Evolutionary conservation across 2,888 invertebrate species (phyloP), one percentile per base, ranked within the genome.

Genomic region (Protodeltote pygarga): DNA sequence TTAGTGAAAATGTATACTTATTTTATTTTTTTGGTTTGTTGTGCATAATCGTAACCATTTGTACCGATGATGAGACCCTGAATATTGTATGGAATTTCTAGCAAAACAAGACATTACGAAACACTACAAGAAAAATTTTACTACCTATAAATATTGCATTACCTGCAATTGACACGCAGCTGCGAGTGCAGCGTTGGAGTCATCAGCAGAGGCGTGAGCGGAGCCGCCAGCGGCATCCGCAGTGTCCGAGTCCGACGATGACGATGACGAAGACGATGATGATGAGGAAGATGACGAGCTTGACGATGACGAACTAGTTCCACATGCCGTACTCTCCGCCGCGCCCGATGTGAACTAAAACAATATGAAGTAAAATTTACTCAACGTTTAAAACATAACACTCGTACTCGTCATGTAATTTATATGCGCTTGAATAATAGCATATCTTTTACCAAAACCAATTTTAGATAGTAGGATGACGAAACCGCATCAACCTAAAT

Each of bases 131-230:
- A n/a, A n/a, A 47, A 32, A 23, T 38, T n/a, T 2, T 14, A 27
- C 24, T n/a, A 38, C 19, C 79, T 15, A 8, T 16, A 17, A 53
- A 3, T 75, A 72, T 17, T 70, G 72, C 11, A 61, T 70, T 61
- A 92, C 92, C 81, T 94, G 94, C 45, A 93, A 79, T 73, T 89
- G 94, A 77, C 92, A 94, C 17, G 93, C 93, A 31, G 89, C 92
- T 1, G 89, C 93, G 54, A 94, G 86, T 54, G 93, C 94, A 2
- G 92, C 93, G 54, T 92, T 93, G 1, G 93, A 92, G 63, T 94
- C 93, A 33, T 90, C 91, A 5, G 86, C 79, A 0, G 88, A 83
- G n/a, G 81, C 84, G 25, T 87, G 82, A 3, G 81, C 81, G 17
- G 87, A 81, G 45, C 87, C 89, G 61, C 81, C 89, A 15, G 83